Conservation (phyloP, 1,140 invertebrate genomes). For the Magallana ariakensis region DNA sequence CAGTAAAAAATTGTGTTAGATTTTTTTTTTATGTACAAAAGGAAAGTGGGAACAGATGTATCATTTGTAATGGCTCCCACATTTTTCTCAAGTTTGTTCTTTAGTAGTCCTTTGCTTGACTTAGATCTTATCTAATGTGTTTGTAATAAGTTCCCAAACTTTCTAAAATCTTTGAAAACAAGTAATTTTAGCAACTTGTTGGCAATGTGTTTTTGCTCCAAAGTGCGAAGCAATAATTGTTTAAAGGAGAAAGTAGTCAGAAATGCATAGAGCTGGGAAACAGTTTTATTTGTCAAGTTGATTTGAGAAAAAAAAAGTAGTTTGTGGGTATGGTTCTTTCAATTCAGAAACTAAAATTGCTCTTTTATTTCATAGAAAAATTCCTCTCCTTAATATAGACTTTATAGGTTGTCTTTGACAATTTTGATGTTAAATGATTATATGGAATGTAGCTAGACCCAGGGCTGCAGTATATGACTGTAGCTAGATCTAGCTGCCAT, state of each 20-base stretch:
- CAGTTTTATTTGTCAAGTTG: too few relatives aligned
- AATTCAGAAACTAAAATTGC: too few relatives aligned
- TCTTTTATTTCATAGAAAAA: too few relatives aligned
- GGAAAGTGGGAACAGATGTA: slow-evolving; percentile 21
- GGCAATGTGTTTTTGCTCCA: slow-evolving; percentile 25
- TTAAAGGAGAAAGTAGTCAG: not conserved
- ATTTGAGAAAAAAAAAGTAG: too few relatives aligned
- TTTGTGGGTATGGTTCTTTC: too few relatives aligned
- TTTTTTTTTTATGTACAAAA: not conserved
- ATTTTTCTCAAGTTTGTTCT: slow-evolving; percentile 7
- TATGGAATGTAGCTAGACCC: too few relatives aligned
- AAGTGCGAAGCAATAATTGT: not conserved
- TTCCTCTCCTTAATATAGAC: too few relatives aligned
- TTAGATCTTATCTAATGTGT: slow-evolving; percentile 25
- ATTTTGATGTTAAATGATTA: too few relatives aligned
- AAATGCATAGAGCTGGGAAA: too few relatives aligned
- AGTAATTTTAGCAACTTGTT: slow-evolving; percentile 20
- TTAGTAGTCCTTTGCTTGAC: slow-evolving; percentile 6
- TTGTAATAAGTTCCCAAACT: not conserved
- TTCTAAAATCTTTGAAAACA: slow-evolving; percentile 9
- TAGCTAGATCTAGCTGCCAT: too few relatives aligned
- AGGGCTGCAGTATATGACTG: too few relatives aligned
- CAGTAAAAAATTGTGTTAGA: slow-evolving; percentile 1
- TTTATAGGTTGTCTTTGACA: too few relatives aligned
- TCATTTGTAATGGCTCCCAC: not conserved